These are phyloP conservation scores for Caligus rogercresseyi DNA, from an alignment of 1,140 invertebrate genomes.

Conservation along the genomic window DNA sequence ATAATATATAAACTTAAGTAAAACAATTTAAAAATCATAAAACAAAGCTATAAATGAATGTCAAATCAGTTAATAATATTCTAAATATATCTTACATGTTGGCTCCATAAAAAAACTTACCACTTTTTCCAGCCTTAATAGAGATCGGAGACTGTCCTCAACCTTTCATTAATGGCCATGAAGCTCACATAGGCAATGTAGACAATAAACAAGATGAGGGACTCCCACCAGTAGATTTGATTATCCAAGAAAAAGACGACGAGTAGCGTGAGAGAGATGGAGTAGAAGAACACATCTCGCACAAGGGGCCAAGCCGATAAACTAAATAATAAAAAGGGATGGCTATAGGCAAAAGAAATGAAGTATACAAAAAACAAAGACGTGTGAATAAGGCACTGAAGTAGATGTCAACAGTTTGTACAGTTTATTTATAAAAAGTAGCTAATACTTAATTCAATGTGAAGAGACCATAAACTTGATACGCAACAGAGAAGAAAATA, in stretches of 20 bases:
- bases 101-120: slow-evolving; percentile 2
- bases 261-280: slow-evolving; percentile 63
- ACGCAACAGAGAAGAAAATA: no score
- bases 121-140: neutral
- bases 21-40: no score
- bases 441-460: no score
- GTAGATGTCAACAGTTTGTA: no score
- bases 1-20: no score
- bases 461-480: no score
- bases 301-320: slow-evolving; percentile 89
- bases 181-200: slow-evolving; percentile 73
- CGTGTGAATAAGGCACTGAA: neutral
- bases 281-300: slow-evolving; percentile 86
- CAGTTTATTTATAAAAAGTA: no score
- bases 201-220: slow-evolving; percentile 60
- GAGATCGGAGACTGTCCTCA: slow-evolving; percentile 31
- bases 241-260: slow-evolving; percentile 83
- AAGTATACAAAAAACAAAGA: neutral
- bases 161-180: slow-evolving; percentile 77
- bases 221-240: slow-evolving; percentile 77
- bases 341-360: neutral
- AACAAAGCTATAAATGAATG: no score
- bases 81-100: no score
- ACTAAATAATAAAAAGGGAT: slow-evolving; percentile 37
- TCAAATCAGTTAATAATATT: no score